A percentile compares a stretch with the other conserved stretches of the same genome.
Conservation (phyloP, 1,140 invertebrate genomes). For the Popillia japonica region DNA sequence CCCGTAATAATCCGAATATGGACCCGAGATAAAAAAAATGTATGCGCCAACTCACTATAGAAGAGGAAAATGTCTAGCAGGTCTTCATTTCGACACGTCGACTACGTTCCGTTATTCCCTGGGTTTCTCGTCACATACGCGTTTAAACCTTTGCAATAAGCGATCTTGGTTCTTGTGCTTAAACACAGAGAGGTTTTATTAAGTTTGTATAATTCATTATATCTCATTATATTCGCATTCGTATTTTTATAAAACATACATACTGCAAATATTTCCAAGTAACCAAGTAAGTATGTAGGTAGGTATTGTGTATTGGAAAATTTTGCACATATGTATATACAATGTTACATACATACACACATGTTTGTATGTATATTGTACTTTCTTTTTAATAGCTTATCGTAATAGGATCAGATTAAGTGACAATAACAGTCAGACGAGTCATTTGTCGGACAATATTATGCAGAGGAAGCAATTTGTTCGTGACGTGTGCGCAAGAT, state of each 20-base stretch:
- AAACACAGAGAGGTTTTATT: neutral
- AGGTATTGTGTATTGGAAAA: no score
- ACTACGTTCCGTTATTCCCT: neutral
- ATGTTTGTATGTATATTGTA: neutral
- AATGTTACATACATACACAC: no score
- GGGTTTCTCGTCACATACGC: neutral
- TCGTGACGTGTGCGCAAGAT: neutral
- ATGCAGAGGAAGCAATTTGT: constrained; percentile 3
- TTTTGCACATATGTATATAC: no score
- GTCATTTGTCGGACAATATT: neutral
- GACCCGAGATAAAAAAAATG: neutral
- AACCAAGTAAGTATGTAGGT: no score
- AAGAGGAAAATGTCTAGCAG: neutral
- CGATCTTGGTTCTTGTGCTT: neutral
- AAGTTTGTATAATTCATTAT: no score
- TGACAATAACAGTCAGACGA: neutral
- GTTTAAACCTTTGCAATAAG: constrained; percentile 16
- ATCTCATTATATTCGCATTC: no score
- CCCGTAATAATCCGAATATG: constrained; percentile 1
- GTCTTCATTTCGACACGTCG: neutral
- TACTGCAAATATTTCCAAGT: no score
- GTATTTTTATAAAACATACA: no score
- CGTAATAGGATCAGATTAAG: no score
- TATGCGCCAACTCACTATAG: neutral
- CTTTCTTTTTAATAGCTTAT: neutral